Conservation (phyloP, 1,140 invertebrate species). For the Antheraea mylitta region DNA sequence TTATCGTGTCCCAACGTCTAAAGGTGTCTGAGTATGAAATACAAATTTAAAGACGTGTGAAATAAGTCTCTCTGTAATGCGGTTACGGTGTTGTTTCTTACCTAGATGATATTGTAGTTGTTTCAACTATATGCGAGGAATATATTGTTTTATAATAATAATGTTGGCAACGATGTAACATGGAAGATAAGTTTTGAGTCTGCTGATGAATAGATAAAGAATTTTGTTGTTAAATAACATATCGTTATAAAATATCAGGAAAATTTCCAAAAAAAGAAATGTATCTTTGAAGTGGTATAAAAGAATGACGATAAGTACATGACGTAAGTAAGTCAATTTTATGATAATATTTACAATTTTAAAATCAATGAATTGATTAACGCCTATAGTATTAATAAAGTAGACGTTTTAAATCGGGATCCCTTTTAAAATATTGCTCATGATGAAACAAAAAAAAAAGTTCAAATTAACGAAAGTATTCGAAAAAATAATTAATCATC, state of each 20-base stretch:
- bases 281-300: background rate
- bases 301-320: background rate
- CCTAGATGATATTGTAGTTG: background rate
- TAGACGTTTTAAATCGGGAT: background rate
- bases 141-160: background rate
- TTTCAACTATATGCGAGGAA: background rate
- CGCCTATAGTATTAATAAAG: background rate
- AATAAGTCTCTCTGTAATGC: background rate
- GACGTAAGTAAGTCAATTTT: background rate
- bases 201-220: background rate
- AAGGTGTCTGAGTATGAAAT: background rate
- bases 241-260: background rate
- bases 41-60: background rate
- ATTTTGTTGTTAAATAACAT: background rate
- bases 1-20: background rate
- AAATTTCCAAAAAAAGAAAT: background rate
- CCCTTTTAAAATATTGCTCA: conserved; percentile 50
- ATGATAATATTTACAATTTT: no score
- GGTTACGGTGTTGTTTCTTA: background rate
- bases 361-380: no score
- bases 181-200: background rate
- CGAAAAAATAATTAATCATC: conserved; percentile 58
- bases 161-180: background rate
- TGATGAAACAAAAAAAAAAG: conserved; percentile 34
- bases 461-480: conserved; percentile 64